Conservation (phyloP, 2,113 vertebrate genomes). For the Carollia perspicillata region DNA sequence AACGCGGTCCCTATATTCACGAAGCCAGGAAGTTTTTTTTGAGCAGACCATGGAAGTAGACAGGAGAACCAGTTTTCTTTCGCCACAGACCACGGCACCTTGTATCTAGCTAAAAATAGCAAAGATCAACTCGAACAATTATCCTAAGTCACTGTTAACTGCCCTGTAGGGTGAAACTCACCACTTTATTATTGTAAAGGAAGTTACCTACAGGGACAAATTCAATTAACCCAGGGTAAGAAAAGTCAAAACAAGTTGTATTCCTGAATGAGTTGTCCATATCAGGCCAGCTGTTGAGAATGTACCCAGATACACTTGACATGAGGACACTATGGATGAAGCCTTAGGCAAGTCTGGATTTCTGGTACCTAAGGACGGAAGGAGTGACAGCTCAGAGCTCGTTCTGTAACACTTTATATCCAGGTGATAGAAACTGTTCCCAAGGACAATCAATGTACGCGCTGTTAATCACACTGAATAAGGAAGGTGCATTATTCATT, state of each 20-base stretch:
- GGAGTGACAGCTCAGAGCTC: slow-evolving; percentile 70
- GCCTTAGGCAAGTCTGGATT: slow-evolving; percentile 18
- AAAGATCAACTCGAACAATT: background rate
- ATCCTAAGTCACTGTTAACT: background rate
- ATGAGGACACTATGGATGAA: background rate
- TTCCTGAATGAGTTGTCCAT: background rate
- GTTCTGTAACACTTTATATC: slow-evolving; percentile 69
- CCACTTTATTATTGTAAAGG: slow-evolving; percentile 23
- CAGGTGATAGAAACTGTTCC: slow-evolving; percentile 69
- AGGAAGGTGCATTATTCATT: slow-evolving; percentile 85
- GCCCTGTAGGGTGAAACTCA: slow-evolving; percentile 21
- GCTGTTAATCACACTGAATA: background rate
- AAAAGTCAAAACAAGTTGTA: slow-evolving; percentile 25
- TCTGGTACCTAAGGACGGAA: slow-evolving; percentile 69
- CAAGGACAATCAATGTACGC: slow-evolving; percentile 52
- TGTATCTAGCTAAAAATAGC: background rate
- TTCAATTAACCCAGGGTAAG: background rate
- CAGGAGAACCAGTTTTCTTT: slow-evolving; percentile 31
- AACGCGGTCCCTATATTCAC: slow-evolving; percentile 44
- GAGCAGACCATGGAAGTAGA: slow-evolving; percentile 36
- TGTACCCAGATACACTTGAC: background rate
- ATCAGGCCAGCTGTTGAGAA: background rate
- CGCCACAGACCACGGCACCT: slow-evolving; percentile 30
- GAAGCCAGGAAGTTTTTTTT: background rate
- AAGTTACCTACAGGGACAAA: slow-evolving; percentile 14